A percentile compares a stretch with the other conserved stretches of the same genome.
Evolutionary conservation across 2,113 vertebrate genomes (phyloP).

Genomic region (Triplophysa tibetana): DNA sequence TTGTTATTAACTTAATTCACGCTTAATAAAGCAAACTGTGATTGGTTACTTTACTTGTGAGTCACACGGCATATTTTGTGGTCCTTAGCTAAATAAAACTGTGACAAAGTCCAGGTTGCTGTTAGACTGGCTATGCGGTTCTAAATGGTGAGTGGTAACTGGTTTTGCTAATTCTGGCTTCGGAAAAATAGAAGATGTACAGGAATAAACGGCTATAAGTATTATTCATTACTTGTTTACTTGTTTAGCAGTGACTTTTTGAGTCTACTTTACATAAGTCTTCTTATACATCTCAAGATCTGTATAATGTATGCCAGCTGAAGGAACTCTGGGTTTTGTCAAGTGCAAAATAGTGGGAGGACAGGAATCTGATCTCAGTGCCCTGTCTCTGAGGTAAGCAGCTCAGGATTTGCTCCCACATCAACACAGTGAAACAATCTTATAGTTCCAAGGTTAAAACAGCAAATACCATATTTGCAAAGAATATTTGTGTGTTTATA

Average conservation of each 20-base stretch:
- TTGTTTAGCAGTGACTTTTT: background rate
- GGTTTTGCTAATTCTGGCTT: no score
- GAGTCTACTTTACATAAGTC: no score
- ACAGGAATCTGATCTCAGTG: slow-evolving; percentile 19
- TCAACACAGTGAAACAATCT: slow-evolving; percentile 2
- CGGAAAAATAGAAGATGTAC: no score
- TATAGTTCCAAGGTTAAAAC: background rate
- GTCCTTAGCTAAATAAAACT: no score
- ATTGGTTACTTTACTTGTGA: no score
- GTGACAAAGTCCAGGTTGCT: no score
- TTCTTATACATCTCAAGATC: background rate
- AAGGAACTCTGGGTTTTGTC: background rate
- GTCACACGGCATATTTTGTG: no score
- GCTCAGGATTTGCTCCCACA: background rate
- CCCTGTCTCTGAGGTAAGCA: background rate
- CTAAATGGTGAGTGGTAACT: no score
- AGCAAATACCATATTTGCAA: background rate
- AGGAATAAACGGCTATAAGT: background rate
- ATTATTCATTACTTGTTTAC: background rate
- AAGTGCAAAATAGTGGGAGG: slow-evolving; percentile 3
- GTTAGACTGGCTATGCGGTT: no score
- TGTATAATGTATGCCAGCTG: background rate
- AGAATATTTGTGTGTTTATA: background rate
- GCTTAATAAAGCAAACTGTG: no score
- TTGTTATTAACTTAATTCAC: no score